A percentile compares a stretch with the other conserved stretches of the same genome.
These are phyloP conservation scores for Dasypolia templi DNA, from an alignment of 2,888 invertebrate genomes.

Conservation along the genomic window DNA sequence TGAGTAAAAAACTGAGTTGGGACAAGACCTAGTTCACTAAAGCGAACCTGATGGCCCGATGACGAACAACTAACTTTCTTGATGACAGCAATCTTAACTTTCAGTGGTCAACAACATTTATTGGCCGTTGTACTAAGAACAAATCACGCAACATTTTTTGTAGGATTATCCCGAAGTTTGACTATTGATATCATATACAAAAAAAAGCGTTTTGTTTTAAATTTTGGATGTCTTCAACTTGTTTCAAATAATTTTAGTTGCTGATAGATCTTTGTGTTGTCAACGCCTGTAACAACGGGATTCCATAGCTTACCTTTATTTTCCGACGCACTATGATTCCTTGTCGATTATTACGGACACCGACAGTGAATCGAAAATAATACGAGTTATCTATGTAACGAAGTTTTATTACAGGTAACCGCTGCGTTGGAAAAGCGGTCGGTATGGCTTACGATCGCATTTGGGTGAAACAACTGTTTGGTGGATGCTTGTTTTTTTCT, in stretches of 20 bases:
- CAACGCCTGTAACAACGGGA: conserved; percentile 73
- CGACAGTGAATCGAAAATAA: conserved; percentile 76
- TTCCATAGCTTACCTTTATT: conserved; percentile 67
- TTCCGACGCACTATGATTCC: conserved; percentile 79
- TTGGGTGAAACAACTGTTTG: conserved; percentile 37
- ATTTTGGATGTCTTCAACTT: background rate
- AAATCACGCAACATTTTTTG: too few relatives aligned
- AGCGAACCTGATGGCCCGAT: conserved; percentile 70
- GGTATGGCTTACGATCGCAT: conserved; percentile 28
- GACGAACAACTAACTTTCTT: conserved; percentile 74
- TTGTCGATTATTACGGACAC: conserved; percentile 76
- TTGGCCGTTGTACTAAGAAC: background rate
- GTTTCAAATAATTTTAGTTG: background rate
- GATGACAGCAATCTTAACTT: conserved; percentile 80
- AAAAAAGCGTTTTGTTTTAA: background rate
- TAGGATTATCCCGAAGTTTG: too few relatives aligned
- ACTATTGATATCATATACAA: too few relatives aligned
- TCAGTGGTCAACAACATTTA: conserved; percentile 72
- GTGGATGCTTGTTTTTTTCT: background rate
- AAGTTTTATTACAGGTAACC: conserved; percentile 52
- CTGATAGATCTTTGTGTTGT: conserved; percentile 67
- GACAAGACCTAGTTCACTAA: conserved; percentile 44
- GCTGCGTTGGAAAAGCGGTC: conserved; percentile 48
- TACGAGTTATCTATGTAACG: conserved; percentile 61
- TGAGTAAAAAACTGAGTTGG: conserved; percentile 22